A percentile compares a stretch with the other conserved stretches of the same genome.
phyloP scores from a whole-genome alignment of 2,113 vertebrate species.

The Eclectus roratus region DNA sequence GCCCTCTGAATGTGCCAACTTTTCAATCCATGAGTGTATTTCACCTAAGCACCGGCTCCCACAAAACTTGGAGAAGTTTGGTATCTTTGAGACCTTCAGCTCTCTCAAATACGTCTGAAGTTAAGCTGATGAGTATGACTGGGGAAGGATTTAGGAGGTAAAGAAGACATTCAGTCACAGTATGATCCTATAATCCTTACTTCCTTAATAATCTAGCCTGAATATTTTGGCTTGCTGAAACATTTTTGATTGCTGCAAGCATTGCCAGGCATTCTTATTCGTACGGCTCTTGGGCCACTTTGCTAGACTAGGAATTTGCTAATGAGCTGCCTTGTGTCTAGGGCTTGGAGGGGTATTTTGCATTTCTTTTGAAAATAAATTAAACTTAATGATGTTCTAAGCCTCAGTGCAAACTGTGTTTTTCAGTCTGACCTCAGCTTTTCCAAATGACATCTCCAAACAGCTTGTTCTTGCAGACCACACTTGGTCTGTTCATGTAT shows the following conservation, averaged over 20 bases:
- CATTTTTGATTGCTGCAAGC: neutral
- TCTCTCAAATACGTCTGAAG: neutral
- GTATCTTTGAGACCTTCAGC: neutral
- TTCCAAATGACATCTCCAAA: neutral
- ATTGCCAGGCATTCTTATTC: neutral
- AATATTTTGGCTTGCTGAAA: neutral
- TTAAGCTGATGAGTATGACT: neutral
- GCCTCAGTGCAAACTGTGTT: neutral
- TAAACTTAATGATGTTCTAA: neutral
- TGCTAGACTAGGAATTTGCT: neutral
- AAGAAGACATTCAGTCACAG: neutral
- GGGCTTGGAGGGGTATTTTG: neutral
- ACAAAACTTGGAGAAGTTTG: neutral
- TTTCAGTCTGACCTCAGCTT: neutral
- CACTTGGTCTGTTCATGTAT: neutral
- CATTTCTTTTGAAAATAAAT: neutral
- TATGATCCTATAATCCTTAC: neutral
- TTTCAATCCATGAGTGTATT: neutral
- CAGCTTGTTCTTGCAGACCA: neutral
- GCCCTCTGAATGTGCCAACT: neutral
- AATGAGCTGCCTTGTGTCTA: neutral
- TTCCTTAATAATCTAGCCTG: neutral
- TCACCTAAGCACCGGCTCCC: rapidly evolving
- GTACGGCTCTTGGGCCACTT: neutral
- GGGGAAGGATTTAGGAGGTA: neutral